phyloP scores from a whole-genome alignment of 2,888 invertebrate species.

The Timema podura region DNA sequence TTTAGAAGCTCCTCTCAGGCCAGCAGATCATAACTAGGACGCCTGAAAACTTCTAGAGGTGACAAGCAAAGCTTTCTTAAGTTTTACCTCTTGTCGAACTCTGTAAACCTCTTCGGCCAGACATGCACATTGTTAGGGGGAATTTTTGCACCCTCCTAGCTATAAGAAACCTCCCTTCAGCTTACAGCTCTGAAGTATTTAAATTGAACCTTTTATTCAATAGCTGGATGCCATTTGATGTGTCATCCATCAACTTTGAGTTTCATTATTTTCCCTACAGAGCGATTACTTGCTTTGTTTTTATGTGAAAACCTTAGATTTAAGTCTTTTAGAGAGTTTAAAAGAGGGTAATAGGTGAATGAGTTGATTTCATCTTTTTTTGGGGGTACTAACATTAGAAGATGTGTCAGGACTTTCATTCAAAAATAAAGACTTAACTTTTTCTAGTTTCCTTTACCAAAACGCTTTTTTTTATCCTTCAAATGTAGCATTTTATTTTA shows the following conservation, averaged over 20 bases:
- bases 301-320: not conserved
- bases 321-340: not conserved
- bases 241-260: no score
- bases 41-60: not conserved
- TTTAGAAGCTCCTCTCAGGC: slow-evolving; percentile 1
- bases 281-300: not conserved
- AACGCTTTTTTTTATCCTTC: not conserved
- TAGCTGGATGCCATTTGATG: no score
- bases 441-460: not conserved
- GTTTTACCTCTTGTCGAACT: not conserved
- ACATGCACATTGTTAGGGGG: not conserved
- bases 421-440: not conserved
- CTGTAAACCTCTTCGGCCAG: not conserved
- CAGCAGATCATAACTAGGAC: not conserved
- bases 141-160: no score
- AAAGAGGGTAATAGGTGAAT: not conserved
- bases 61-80: not conserved
- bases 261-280: not conserved
- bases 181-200: no score
- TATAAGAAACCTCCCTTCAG: no score
- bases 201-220: no score
- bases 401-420: not conserved
- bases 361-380: not conserved
- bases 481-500: no score
- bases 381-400: not conserved